Conservation (phyloP, 2,797 vertebrate species). For the Nasua narica region DNA sequence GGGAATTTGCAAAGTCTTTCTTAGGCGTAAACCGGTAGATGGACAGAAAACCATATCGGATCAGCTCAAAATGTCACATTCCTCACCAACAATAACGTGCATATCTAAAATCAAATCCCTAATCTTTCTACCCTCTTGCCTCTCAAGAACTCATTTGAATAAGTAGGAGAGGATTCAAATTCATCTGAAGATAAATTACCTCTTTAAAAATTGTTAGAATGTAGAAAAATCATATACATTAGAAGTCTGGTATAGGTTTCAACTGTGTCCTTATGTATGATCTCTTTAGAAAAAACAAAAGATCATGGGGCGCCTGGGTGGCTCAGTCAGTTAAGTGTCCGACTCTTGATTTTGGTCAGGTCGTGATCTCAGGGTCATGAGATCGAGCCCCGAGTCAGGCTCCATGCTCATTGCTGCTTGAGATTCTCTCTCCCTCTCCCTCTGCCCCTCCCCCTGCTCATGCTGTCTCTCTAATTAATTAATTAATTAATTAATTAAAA, state of each 20-base stretch:
- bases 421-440: not conserved
- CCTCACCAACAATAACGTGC: not conserved
- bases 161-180: not conserved
- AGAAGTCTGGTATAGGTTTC: not conserved
- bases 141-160: slow-evolving; percentile 20
- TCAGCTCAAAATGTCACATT: not conserved
- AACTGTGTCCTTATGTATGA: not conserved
- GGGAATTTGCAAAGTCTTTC: not conserved
- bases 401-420: not conserved
- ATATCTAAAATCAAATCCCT: not conserved
- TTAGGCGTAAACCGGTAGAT: not conserved
- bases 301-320: not conserved
- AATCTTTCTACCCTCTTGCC: not conserved
- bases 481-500: not conserved
- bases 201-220: slow-evolving; percentile 1
- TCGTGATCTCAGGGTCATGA: not conserved
- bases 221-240: not conserved
- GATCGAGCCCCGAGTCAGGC: no score
- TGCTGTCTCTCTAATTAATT: not conserved
- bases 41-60: not conserved
- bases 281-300: not conserved
- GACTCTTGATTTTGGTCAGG: not conserved
- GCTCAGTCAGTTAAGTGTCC: not conserved
- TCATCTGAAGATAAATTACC: not conserved
- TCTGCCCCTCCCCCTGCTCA: not conserved